A percentile compares a stretch with the other conserved stretches of the same genome.
Evolutionary conservation across 2,888 invertebrate genomes (phyloP).

Genomic region (Dendrolimus pini): DNA sequence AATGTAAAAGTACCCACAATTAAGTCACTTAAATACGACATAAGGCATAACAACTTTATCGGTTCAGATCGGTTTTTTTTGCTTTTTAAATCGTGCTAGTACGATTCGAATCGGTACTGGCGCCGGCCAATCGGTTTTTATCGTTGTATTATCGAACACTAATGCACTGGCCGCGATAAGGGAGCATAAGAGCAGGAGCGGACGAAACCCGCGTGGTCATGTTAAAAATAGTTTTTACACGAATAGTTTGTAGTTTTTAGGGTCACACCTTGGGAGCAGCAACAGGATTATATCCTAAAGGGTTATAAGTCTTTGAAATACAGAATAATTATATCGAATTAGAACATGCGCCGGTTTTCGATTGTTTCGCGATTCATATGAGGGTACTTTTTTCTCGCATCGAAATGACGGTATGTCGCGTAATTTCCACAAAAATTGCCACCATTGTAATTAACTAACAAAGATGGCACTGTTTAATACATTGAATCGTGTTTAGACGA

Average conservation of each 20-base stretch:
- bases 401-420: too few relatives aligned
- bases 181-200: slow-evolving; percentile 69
- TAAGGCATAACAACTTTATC: slow-evolving; percentile 72
- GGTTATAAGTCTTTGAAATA: slow-evolving; percentile 12
- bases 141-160: slow-evolving; percentile 71
- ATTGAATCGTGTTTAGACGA: background rate
- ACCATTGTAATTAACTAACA: background rate
- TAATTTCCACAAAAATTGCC: background rate
- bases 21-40: slow-evolving; percentile 61
- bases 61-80: slow-evolving; percentile 60
- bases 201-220: slow-evolving; percentile 72
- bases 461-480: background rate
- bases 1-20: slow-evolving; percentile 59
- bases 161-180: slow-evolving; percentile 71
- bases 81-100: slow-evolving; percentile 58
- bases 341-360: too few relatives aligned
- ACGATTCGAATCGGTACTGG: slow-evolving; percentile 69
- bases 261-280: slow-evolving; percentile 27
- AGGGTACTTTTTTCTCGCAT: too few relatives aligned
- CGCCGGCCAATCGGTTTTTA: slow-evolving; percentile 71
- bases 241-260: slow-evolving; percentile 60
- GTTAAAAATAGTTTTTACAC: slow-evolving; percentile 73
- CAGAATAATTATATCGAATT: too few relatives aligned
- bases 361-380: too few relatives aligned
- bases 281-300: slow-evolving; percentile 11